Evolutionary conservation across 2,797 vertebrate species (phyloP), one percentile per base, ranked within the genome.

Genomic region (Fundulus diaphanus): DNA sequence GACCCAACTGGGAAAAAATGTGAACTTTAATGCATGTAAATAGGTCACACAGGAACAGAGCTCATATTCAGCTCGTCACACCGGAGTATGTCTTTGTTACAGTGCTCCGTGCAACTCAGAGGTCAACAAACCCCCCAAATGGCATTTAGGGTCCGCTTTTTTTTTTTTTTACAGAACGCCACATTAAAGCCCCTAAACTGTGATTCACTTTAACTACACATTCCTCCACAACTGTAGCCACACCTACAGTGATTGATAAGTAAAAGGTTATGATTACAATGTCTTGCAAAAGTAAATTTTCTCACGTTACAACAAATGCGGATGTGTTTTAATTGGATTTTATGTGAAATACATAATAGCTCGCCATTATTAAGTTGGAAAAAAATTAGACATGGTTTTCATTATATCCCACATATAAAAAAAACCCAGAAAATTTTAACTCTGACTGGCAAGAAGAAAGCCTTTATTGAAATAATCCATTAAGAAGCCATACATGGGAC

Each of bases 131-230:
- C 49, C 63, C 52, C 68, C 11, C 74, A 84, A 77, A 88, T 90
- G 90, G 88, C 92, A 92, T 91, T 86, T 89, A 49, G 78, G 54
- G 61, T 82, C n/a, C n/a, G n/a, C n/a, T n/a, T n/a, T n/a, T n/a
- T n/a, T n/a, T n/a, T n/a, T 63, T 15, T 57, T 83, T 70, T 68
- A 20, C 63, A 79, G 15, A 74, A 72, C 15, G 16, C 48, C 44
- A 72, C n/a, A 44, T 42, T 73, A 81, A 81, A 89, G 74, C 29
- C 72, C 74, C 1, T 49, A 69, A 40, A 57, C 20, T 37, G 29
- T 63, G 42, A 78, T 46, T 66, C 52, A 37, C 51, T 72, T 84
- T 51, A 73, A 48, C n/a, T 76, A 12, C 46, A 65, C 66, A 59
- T 83, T 66, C 73, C 72, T 76, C 74, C 65, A 87, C 71, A 71